Base-by-base conservation (phyloP, 2,797 vertebrate species). In the Hoplostethus mediterraneus region DNA sequence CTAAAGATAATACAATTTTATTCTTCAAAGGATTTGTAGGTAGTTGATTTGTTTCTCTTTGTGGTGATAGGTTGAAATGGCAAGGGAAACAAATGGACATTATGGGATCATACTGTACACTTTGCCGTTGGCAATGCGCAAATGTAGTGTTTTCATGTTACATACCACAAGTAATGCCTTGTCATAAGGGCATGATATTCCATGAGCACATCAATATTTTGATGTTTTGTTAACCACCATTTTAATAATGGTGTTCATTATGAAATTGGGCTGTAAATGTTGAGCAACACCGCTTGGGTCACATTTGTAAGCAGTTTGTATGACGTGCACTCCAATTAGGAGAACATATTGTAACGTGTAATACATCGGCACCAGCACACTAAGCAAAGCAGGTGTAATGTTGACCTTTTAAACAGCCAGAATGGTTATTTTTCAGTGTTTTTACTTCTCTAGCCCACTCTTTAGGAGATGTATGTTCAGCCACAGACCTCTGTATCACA, bases 1-100 rank as follows among this genome's bases (percentile, higher is more conserved):
- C 91, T 90, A 88, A 88, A 93, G 91, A 93, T 90, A 93, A 91
- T 87, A 69, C 79, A 81, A 85, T 90, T 93, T 89, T 92, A 90
- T 93, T 92, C 80, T 86, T 73, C 52, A 77, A 83, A 77, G 53
- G 72, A 88, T 84, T 85, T 83, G 63, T 90, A 90, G 84, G 67
- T 90, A 74, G 86, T 67, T 71, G 31, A 42, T 75, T 88, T 81
- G 38, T 82, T 86, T 83, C 55, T 82, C 57, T 85, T 84, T 84
- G 73, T 89, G 85, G 83, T 88, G 80, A 84, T 63, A 67, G 83
- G 79, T 73, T 81, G 51, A 66, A 72, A 74, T 68, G 16, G 73
- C 52, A 74, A 86, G 83, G 85, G 84, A 83, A 89, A 75, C 85
- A 78, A 84, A 79, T 62, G 60, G 61, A 76, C 81, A 66, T 67